phyloP scores from a whole-genome alignment of 2,797 vertebrate species.

The Etheostoma perlongum region DNA sequence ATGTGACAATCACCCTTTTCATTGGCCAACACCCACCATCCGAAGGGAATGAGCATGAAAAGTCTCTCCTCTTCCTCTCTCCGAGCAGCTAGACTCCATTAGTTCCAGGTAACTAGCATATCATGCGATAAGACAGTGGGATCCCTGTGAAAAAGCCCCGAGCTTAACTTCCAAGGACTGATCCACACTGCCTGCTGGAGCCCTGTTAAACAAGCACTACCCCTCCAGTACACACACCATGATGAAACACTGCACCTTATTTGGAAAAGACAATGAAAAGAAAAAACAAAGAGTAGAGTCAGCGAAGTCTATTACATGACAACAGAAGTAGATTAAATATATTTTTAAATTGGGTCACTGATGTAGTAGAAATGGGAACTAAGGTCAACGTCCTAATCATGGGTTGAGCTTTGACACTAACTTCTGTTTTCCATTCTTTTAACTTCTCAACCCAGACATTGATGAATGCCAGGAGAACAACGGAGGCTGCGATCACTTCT shows the following conservation, averaged over 20 bases:
- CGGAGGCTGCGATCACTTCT: slow-evolving; percentile 97
- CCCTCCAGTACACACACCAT: neutral
- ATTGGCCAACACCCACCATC: neutral
- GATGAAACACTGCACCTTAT: neutral
- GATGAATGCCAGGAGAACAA: slow-evolving; percentile 96
- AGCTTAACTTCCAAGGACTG: slow-evolving; percentile 15
- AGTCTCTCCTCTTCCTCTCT: slow-evolving; percentile 12
- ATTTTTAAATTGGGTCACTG: too few species aligned
- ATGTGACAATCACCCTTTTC: neutral
- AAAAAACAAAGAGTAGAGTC: neutral
- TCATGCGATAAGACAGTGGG: slow-evolving; percentile 32
- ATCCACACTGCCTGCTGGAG: neutral
- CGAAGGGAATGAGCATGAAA: neutral
- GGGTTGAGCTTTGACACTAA: neutral
- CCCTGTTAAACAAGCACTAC: slow-evolving; percentile 5
- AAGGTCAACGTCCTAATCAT: neutral
- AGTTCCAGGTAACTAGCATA: slow-evolving; percentile 40
- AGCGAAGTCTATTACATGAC: neutral
- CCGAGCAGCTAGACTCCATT: slow-evolving; percentile 27
- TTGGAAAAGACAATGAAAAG: neutral
- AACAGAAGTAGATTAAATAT: too few species aligned
- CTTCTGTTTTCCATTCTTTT: slow-evolving; percentile 28
- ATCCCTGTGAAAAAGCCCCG: slow-evolving; percentile 18
- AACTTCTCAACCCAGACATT: slow-evolving; percentile 86
- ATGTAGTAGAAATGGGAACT: neutral